Percentiles rank a stretch among this genome's conserved stretches.
These are phyloP conservation scores for Nothoprocta pentlandii DNA, from an alignment of 2,113 vertebrate genomes.

Conservation along the genomic window DNA sequence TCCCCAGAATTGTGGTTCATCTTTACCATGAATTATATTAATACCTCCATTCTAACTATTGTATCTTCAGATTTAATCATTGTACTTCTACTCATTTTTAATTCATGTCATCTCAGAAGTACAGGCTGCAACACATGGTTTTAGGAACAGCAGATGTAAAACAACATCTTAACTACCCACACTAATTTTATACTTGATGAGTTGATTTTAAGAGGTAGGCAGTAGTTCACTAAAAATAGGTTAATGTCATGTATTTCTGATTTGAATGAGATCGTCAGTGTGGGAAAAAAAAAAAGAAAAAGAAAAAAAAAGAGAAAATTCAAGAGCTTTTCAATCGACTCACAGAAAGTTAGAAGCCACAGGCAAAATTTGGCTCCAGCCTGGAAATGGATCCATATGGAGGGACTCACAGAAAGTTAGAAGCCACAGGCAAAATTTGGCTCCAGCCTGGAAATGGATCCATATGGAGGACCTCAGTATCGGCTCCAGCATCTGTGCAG, in stretches of 20 bases:
- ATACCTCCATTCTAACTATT: background rate
- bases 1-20: background rate
- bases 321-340: constrained; percentile 11
- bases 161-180: background rate
- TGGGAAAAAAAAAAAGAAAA: background rate
- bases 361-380: constrained; percentile 15
- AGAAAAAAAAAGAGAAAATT: background rate
- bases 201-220: background rate
- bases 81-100: constrained; percentile 6
- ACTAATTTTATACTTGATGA: background rate
- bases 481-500: background rate
- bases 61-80: background rate
- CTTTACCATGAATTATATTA: background rate
- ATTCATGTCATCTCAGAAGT: background rate
- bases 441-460: background rate
- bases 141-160: background rate
- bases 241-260: constrained; percentile 6
- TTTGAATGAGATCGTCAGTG: constrained; percentile 10
- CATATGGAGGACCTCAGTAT: background rate
- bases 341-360: background rate
- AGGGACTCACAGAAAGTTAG: background rate
- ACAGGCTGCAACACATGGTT: background rate
- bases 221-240: background rate
- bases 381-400: background rate
- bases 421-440: constrained; percentile 14